Evolutionary conservation across 2,888 invertebrate species (phyloP).

Genomic region (Caenorhabditis sulstoni): DNA sequence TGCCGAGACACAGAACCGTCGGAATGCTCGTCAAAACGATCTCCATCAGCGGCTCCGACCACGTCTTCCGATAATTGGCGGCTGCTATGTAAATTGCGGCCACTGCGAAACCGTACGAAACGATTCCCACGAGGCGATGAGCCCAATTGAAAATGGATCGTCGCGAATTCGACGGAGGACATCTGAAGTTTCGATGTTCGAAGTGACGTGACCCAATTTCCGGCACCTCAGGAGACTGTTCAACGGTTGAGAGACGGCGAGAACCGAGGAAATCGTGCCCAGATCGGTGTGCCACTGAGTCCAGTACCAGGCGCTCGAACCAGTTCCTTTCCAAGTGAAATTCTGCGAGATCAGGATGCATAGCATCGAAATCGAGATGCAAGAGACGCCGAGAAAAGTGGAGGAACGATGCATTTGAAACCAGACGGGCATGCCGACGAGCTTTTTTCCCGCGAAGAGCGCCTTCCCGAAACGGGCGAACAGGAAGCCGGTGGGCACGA

Average conservation of each 20-base stretch:
- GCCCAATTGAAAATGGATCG: constrained; percentile 35
- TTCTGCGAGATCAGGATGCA: constrained; percentile 51
- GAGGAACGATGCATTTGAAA: constrained; percentile 60
- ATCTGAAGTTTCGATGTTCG: constrained; percentile 25
- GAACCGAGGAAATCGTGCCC: constrained; percentile 47
- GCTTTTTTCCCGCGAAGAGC: constrained; percentile 48
- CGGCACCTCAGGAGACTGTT: constrained; percentile 51
- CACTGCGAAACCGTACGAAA: constrained; percentile 38
- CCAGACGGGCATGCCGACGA: constrained; percentile 56
- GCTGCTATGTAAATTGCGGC: constrained; percentile 59
- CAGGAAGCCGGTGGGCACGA: constrained; percentile 62
- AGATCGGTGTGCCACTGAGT: constrained; percentile 58
- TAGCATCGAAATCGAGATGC: constrained; percentile 54
- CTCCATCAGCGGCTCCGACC: constrained; percentile 57
- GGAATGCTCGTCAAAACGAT: constrained; percentile 46
- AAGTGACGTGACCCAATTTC: constrained; percentile 1
- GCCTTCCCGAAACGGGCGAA: constrained; percentile 59
- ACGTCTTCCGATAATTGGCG: constrained; percentile 56
- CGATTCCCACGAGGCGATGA: constrained; percentile 45
- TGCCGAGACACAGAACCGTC: constrained; percentile 16
- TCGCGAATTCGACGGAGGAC: constrained; percentile 22
- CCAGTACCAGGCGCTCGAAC: constrained; percentile 41
- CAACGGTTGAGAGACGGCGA: constrained; percentile 35
- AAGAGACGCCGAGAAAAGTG: constrained; percentile 53
- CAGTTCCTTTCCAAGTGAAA: constrained; percentile 61